Base-by-base conservation (phyloP, 1,140 invertebrate species). In the Procambarus clarkii region DNA sequence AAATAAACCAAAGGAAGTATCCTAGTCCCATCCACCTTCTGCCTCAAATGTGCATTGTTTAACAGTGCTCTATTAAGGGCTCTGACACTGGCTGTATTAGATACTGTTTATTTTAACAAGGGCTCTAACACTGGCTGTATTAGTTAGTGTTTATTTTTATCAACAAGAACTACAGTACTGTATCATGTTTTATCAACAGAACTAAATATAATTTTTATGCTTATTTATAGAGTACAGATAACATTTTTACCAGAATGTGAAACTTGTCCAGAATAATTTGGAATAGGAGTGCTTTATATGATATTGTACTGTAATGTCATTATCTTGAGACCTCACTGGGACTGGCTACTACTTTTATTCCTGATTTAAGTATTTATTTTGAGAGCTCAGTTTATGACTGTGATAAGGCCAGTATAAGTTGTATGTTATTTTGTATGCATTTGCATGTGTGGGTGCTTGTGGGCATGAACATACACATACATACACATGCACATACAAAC, bases 1-100 rank as follows among this genome's bases (percentile, higher is more conserved):
- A 54, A 87, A 58, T 44, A 87, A 78, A 87, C 85, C 85, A 87
- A 87, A 87, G 85, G 85, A 79, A 58, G 21, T 76, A 34, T 9
- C 69, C 85, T 87, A 87, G 85, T 87, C 85, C 85, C 77, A 34
- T 74, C 85, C 85, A 79, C 76, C 76, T 60, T 54, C 21, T 45
- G 85, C 50, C 79, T 58, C 85, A 87, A 78, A 87, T 87, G 81
- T 83, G 44, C 60, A 45, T 83, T 34, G 15, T 74, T 34, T 34
- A 34, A 8, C 5, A 74, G 24, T 74, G n/a, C 3, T 74, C 24
- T 24, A 24, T 34, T 21, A 34, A 64, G 60, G 60, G 60, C 60
- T 64, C 13, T 64, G 18, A 5, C 60, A 64, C 13, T 64, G 60
- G 60, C 60, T 64, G 5, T 64, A 13, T 21, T 54, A n/a, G 34